Base-by-base conservation (phyloP, 30 jellyfish, hydroid and myxozoan genomes). In the Cassiopea andromeda region DNA sequence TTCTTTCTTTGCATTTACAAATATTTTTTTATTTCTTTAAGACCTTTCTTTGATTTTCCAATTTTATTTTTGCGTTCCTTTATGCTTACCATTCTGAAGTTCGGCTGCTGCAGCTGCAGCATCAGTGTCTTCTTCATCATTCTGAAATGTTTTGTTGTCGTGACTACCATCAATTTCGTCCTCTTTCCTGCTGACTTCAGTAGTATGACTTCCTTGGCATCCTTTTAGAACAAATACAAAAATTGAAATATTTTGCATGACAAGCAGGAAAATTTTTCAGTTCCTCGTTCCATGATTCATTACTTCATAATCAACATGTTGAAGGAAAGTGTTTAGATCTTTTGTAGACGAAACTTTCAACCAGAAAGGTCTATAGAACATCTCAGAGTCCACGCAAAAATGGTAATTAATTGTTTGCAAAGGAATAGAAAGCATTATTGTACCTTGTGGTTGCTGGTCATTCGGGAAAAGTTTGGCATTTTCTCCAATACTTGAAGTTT, bases 121-220 rank as follows among this genome's bases (percentile, higher is more conserved):
- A 83, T 27, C 77, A 19, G 38, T 27, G 38, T 82, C 90, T 27
- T 69, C 84, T 4, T 59, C 83, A n/a, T 83, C 91, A 1, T 76
- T 76, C 60, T 69, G 64, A 48, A 83, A 83, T 2, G 76, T 70
- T 54, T 68, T 73, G 76, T 83, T 83, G 46, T 69, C 84, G 43
- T 83, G 91, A 38, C 91, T 83, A 19, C 91, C 91, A 15, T 60
- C 14, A 16, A 69, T 49, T 14, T n/a, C 50, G 48, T 47, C 48
- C 49, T 18, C 68, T 58, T 58, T 18, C 8, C 45, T 44, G 27
- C n/a, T 67, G 76, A 16, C 76, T 67, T 67, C 79, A 38, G 5
- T 70, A 43, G 57, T n/a, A 43, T 16, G 8, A 15, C 27, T 2
- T 66, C 75, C 15, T 66, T 15, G 2, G 43, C 75, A 66, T 4